phyloP scores from a whole-genome alignment of 2,113 vertebrate genomes.

The Rallus limicola region DNA sequence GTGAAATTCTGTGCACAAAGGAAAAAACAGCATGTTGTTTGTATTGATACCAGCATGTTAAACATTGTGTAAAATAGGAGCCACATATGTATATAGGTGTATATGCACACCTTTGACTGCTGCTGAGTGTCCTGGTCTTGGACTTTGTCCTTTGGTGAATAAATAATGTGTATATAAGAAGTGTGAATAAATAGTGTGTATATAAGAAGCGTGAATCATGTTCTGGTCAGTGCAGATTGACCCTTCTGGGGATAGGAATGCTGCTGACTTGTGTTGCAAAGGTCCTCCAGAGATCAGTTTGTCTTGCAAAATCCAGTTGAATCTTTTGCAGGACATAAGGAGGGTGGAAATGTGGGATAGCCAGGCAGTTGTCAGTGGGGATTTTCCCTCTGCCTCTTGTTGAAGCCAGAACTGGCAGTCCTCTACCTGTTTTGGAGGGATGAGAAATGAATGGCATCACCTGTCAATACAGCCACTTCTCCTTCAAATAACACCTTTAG shows the following conservation, averaged over 20 bases:
- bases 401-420: background rate
- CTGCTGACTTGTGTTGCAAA: background rate
- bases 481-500: background rate
- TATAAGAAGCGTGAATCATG: background rate
- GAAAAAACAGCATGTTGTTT: background rate
- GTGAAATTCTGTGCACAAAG: conserved; percentile 66
- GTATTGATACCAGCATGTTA: conserved; percentile 24
- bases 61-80: background rate
- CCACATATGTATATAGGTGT: background rate
- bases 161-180: too few species aligned
- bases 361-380: rapidly evolving
- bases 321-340: background rate
- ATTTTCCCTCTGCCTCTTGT: background rate
- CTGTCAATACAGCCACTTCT: background rate
- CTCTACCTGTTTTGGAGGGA: background rate
- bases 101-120: background rate
- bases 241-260: rapidly evolving
- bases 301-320: background rate
- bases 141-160: background rate
- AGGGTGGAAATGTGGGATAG: background rate
- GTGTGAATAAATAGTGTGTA: too few species aligned
- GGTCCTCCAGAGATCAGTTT: background rate
- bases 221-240: background rate
- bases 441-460: background rate
- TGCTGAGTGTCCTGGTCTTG: background rate